Percentiles rank a stretch among this genome's conserved stretches.
Evolutionary conservation across 1,140 invertebrate genomes (phyloP).

Genomic region (Leptoteleia sp.): DNA sequence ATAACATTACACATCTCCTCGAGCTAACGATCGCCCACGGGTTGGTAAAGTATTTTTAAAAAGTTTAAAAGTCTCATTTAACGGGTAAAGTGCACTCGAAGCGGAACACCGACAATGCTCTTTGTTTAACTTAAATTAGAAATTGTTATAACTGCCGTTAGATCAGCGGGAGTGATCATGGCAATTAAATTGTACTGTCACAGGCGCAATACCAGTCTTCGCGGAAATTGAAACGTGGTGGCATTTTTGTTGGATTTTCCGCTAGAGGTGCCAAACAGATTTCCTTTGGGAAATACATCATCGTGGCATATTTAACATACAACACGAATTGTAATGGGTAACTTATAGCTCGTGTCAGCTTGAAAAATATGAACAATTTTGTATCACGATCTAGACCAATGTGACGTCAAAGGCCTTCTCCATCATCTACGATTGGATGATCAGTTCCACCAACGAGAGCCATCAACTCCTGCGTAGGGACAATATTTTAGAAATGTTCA

Average conservation of each 20-base stretch:
- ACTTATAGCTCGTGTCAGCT: constrained; percentile 6
- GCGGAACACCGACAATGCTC: constrained; percentile 2
- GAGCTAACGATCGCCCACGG: constrained; percentile 59
- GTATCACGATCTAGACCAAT: constrained; percentile 74
- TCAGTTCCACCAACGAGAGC: constrained; percentile 82
- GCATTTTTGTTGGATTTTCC: constrained; percentile 11
- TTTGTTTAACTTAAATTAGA: constrained; percentile 39
- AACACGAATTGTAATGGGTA: constrained; percentile 17
- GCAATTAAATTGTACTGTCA: constrained; percentile 6
- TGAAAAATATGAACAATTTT: constrained; percentile 45
- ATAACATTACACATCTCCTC: constrained; percentile 48
- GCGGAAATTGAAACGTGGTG: constrained; percentile 9
- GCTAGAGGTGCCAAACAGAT: constrained; percentile 21
- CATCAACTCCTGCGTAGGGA: constrained; percentile 83
- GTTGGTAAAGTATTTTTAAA: constrained; percentile 25
- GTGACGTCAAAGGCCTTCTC: constrained; percentile 84
- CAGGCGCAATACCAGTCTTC: no score
- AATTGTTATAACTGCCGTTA: constrained; percentile 7
- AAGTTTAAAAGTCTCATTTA: constrained; percentile 38
- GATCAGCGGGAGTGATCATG: constrained; percentile 14
- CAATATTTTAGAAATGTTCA: constrained; percentile 86
- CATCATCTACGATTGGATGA: constrained; percentile 89
- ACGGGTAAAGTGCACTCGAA: constrained; percentile 27
- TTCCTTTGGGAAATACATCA: constrained; percentile 55
- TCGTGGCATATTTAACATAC: constrained; percentile 13